Base-by-base conservation (phyloP, 1,140 invertebrate genomes). In the Ptiloglossa arizonensis region DNA sequence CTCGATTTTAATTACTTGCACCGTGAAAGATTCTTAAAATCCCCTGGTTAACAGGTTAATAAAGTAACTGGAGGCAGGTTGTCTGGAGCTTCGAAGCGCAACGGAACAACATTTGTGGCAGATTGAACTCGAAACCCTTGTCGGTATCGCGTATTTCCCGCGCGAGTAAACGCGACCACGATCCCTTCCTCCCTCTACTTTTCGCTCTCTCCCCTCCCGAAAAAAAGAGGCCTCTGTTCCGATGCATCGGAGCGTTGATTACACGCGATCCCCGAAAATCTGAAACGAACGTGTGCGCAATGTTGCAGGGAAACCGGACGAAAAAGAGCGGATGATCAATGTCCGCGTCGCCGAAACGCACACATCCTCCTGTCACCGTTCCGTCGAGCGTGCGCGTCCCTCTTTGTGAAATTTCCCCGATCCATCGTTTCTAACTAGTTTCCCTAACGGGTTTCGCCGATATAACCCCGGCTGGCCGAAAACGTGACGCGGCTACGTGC, bases 281-380 rank as follows among this genome's bases (percentile, higher is more conserved):
- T 62, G 67, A 38, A 69, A 52, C 67, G 74, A 62, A 59, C 67
- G 22, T 71, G 67, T 48, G 74, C 46, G 66, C 74, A 44, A 62
- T 44, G 74, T 77, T 71, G 74, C 67, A 60, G 57, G 22, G 27
- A 35, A 56, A 70, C 56, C 74, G 50, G 57, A 77, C 74, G 74
- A 62, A 71, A 77, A 71, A 77, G 74, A 54, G 56, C 44, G 74
- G 57, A 70, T 71, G 74, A 77, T 77, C 74, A 62, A 77, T 77
- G 74, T 50, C 67, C 74, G 67, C 24, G 56, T 44, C 74, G 56
- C 22, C 38, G 56, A 70, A 59, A 77, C 62, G 56, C 74, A 70
- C 66, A 60, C 74, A 62, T 67, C 38, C 48, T 56, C 13, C 38
- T 67, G 32, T 60, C 44, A 46, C 63, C 27, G 19, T 46, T 22